A percentile compares a stretch with the other conserved stretches of the same genome.
These are phyloP conservation scores for Xanthostigma xanthostigma DNA, from an alignment of 2,888 invertebrate species.

Conservation along the genomic window DNA sequence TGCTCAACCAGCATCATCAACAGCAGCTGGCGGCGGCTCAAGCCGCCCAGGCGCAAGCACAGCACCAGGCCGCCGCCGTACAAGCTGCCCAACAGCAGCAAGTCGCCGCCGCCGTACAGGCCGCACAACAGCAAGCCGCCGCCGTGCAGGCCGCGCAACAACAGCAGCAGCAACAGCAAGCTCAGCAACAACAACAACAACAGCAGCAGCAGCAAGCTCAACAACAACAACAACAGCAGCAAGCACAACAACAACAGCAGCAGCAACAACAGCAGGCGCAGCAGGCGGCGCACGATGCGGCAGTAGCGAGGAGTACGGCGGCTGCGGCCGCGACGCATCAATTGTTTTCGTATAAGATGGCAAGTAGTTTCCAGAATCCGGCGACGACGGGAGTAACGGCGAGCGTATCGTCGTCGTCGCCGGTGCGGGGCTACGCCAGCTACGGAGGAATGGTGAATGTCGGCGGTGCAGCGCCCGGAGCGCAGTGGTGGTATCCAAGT, in stretches of 20 bases:
- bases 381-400: conserved; percentile 49
- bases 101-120: conserved; percentile 19
- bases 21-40: conserved; percentile 33
- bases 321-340: conserved; percentile 49
- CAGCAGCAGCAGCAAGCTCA: conserved; percentile 21
- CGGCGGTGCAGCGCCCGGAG: conserved; percentile 33
- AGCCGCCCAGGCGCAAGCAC: conserved; percentile 14
- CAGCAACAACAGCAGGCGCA: conserved; percentile 31
- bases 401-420: conserved; percentile 43
- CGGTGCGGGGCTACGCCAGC: conserved; percentile 38
- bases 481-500: conserved; percentile 64
- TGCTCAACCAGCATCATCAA: conserved; percentile 36
- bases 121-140: conserved; percentile 23
- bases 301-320: conserved; percentile 40
- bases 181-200: conserved; percentile 12
- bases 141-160: conserved; percentile 20
- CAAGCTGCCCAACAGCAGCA: conserved; percentile 30
- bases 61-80: conserved; percentile 23
- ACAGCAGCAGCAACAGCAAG: conserved; percentile 18
- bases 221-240: conserved; percentile 28
- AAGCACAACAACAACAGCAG: conserved; percentile 25
- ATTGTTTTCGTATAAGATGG: conserved; percentile 75
- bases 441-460: conserved; percentile 26
- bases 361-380: conserved; percentile 63
- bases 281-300: conserved; percentile 31